A percentile compares a stretch with the other conserved stretches of the same genome.
Evolutionary conservation across 2,888 invertebrate genomes (phyloP).

Genomic region (Sicus ferrugineus): DNA sequence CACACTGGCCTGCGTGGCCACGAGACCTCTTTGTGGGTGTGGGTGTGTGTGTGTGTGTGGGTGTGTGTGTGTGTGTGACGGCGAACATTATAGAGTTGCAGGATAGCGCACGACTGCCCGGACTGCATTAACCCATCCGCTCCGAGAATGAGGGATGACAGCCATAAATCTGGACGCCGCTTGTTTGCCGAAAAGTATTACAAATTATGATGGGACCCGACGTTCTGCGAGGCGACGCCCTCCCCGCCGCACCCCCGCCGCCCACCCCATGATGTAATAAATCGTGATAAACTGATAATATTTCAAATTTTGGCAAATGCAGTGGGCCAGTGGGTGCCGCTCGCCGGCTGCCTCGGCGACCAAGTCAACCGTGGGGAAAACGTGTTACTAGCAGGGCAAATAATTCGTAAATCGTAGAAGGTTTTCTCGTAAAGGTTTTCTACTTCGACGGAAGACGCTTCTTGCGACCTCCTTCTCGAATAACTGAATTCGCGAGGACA

Average conservation of each 20-base stretch:
- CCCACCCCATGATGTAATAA: background rate
- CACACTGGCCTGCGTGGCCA: slow-evolving; percentile 5
- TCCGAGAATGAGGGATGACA: slow-evolving; percentile 31
- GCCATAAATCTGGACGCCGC: slow-evolving; percentile 28
- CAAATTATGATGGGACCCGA: slow-evolving; percentile 26
- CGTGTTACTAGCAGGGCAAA: background rate
- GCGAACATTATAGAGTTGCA: background rate
- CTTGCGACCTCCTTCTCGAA: no score
- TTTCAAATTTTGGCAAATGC: slow-evolving; percentile 1
- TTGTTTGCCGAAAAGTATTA: slow-evolving; percentile 30
- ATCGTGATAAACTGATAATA: slow-evolving; percentile 21
- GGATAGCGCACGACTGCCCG: background rate
- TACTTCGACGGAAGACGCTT: no score
- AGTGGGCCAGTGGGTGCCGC: background rate
- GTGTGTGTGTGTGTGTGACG: background rate
- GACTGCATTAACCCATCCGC: slow-evolving; percentile 24
- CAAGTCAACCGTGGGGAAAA: background rate
- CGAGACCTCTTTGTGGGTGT: background rate
- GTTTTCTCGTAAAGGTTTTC: no score
- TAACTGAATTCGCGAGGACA: background rate
- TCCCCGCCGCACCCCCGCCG: background rate
- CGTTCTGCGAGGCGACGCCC: background rate
- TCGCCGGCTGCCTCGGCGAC: background rate
- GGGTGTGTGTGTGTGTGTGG: background rate
- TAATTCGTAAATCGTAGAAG: background rate